Evolutionary conservation across 2,113 vertebrate species (phyloP), one percentile per base, ranked within the genome.

Genomic region (Onychostoma macrolepis): DNA sequence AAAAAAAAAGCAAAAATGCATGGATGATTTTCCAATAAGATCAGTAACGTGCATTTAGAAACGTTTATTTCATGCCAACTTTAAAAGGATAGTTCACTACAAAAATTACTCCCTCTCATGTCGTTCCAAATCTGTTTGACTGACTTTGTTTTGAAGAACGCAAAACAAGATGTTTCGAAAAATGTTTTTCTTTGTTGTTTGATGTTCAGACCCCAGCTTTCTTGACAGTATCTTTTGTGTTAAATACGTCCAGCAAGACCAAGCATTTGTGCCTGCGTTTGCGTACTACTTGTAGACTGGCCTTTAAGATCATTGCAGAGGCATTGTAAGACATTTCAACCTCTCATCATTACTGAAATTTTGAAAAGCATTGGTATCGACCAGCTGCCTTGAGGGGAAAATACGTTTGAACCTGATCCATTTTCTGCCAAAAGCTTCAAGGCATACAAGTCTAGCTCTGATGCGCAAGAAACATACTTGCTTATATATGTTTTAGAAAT

Each of bases 321-420:
- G 28, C 48, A 50, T 30, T 28, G 72, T 76, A 45, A 21, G 45
- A 53, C 28, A 50, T 53, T 78, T 50, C 15, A 53, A 30, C 28
- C 45, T 78, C 45, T 78, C 76, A 33, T 78, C 17, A 78, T 53
- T 78, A 53, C 48, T 78, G 28, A 78, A 78, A 33, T 53, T 53
- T 33, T 53, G 48, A 33, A 78, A 53, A 78, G 45, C 24, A 48
- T 45, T 28, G 28, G 7, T 78, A 78, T 19, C 45, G 76, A 78
- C 26, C 45, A 3, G 26, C 28, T 30, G 17, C 17, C 76, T 78
- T 50, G 48, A 78, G 48, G 48, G 48, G 9, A 53, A 78, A 77
- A 78, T 50, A 28, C 28, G 3, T 76, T 48, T 45, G 74, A 76
- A 45, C 12, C n/a, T 15, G 41, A 76, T 76, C n/a, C 26, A 30